phyloP scores from a whole-genome alignment of 2,797 vertebrate genomes.

The Tragopan temminckii region DNA sequence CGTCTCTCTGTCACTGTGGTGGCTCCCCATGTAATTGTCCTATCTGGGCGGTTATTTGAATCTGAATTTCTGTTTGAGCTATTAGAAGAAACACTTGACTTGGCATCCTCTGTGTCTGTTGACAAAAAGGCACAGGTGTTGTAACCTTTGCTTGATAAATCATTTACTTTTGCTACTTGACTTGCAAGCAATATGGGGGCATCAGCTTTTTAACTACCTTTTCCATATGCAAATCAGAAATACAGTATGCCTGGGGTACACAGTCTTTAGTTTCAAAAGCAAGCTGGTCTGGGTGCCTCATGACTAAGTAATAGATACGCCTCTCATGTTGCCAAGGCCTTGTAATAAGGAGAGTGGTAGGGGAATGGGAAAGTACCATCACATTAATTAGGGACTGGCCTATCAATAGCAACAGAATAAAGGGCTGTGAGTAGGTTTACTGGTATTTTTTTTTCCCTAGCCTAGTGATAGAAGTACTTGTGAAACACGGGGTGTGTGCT shows the following conservation, averaged over 20 bases:
- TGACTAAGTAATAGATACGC: constrained; percentile 42
- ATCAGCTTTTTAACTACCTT: constrained; percentile 67
- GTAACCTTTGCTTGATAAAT: constrained; percentile 81
- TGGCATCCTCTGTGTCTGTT: constrained; percentile 69
- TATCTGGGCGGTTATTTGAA: constrained; percentile 76
- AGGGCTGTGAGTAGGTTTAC: not conserved
- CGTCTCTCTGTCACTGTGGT: constrained; percentile 50
- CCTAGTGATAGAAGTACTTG: not conserved
- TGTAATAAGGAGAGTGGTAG: not conserved
- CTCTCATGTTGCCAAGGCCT: constrained; percentile 36
- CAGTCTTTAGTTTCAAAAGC: constrained; percentile 54
- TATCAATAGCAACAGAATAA: not conserved
- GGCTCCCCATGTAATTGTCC: constrained; percentile 38
- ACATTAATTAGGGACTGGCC: constrained; percentile 32
- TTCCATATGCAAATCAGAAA: constrained; percentile 78
- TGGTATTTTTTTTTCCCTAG: not conserved
- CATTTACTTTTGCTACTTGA: constrained; percentile 79
- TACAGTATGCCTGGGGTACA: constrained; percentile 39
- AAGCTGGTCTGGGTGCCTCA: constrained; percentile 24
- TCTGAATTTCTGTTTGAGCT: constrained; percentile 76
- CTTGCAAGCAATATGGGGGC: constrained; percentile 52
- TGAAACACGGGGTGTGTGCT: not conserved
- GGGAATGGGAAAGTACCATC: constrained; percentile 54
- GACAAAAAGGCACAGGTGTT: constrained; percentile 81
- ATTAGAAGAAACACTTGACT: constrained; percentile 74